Evolutionary conservation across 2,888 invertebrate species (phyloP), one percentile per base, ranked within the genome.

Genomic region (Epinotia ramella): DNA sequence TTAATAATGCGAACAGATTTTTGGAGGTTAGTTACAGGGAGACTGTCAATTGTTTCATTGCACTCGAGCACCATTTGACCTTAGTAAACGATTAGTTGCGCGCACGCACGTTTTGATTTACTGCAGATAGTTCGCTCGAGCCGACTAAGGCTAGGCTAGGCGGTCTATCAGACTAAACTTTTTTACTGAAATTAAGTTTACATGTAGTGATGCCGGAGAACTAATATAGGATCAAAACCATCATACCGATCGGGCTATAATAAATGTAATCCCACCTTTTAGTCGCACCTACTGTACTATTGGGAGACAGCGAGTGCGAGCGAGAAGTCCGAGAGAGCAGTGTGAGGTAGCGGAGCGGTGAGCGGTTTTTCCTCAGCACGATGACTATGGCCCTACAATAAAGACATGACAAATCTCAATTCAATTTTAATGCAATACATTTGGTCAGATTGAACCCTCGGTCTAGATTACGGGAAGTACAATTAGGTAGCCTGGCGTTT

Each of bases 401-500:
- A 24, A 24, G 33, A 0, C 7, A 33, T 7, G 33, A 33, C 33
- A 33, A 33, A 33, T 33, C 33, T 33, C 0, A 33, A 7, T 33
- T 49, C 2, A 1, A 13, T 13, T 13, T 46, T 46, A 64, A 24
- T 64, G 6, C 20, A 46, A 12, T 16, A 64, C 18, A 3, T 16
- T 28, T 3, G 18, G n/a, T n/a, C 11, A n/a, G 20, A 53, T n/a
- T 3, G 16, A n/a, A 53, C 49, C 9, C 20, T 57, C 40, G 40
- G 13, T 40, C 33, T 66, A 40, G 44, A 59, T 69, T n/a, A 46
- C 68, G 24, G 59, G 68, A 69, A 59, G 59, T 40, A 59, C 33
- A 66, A 12, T 44, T 64, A 64, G 64, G 46, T 56, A 67, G 20
- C 24, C n/a, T 44, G 57, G 59, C 24, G 56, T 69, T 59, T 69